A percentile compares a stretch with the other conserved stretches of the same genome.
Evolutionary conservation across 1,140 invertebrate genomes (phyloP).

Genomic region (Lucilia cuprina): DNA sequence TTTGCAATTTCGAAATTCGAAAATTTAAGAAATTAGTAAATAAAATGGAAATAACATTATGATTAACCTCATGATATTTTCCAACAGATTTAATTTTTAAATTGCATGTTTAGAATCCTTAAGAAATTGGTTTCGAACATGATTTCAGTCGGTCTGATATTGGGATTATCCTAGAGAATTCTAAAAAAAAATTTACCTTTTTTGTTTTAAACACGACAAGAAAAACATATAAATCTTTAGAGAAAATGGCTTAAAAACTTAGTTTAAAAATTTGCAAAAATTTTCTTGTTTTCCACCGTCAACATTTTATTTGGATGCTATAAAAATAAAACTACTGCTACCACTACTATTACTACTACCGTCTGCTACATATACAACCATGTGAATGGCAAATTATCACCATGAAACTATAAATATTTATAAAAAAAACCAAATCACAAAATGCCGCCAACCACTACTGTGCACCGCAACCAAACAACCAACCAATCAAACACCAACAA

Average conservation of each 20-base stretch:
- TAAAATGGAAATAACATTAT: too few species aligned
- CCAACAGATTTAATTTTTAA: too few species aligned
- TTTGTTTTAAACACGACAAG: too few species aligned
- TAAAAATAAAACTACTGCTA: not conserved
- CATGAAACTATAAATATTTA: not conserved
- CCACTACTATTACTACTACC: not conserved
- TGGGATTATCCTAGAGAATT: too few species aligned
- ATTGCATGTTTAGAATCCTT: too few species aligned
- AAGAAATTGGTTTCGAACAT: too few species aligned
- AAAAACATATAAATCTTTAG: not conserved
- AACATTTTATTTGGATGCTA: slow-evolving; percentile 8
- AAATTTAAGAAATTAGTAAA: too few species aligned
- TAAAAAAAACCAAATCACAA: not conserved
- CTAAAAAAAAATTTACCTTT: too few species aligned
- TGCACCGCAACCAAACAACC: not conserved
- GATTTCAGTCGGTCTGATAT: too few species aligned
- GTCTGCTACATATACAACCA: not conserved
- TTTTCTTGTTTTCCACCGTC: slow-evolving; percentile 10
- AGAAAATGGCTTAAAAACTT: not conserved
- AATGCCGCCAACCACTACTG: not conserved
- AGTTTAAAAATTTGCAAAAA: slow-evolving; percentile 7
- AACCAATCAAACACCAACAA: not conserved
- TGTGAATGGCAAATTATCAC: not conserved
- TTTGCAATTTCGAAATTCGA: too few species aligned
- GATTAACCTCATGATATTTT: too few species aligned